These are phyloP conservation scores for Bubo bubo DNA, from an alignment of 2,113 vertebrate species.

Conservation along the genomic window DNA sequence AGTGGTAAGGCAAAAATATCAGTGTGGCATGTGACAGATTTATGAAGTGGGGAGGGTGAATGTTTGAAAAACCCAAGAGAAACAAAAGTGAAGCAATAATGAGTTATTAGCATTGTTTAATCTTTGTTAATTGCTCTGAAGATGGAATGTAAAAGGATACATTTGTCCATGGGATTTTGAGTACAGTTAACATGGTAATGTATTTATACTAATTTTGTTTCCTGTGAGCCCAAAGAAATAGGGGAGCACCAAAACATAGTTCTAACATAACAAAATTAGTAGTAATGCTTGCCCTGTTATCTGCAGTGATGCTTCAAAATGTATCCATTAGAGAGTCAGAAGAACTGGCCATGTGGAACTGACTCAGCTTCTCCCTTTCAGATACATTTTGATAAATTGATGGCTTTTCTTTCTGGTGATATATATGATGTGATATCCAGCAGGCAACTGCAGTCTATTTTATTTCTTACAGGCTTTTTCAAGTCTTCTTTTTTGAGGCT, in stretches of 20 bases:
- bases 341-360: conserved; percentile 52
- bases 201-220: conserved; percentile 89
- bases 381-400: conserved; percentile 92
- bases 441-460: conserved; percentile 78
- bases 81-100: conserved; percentile 7
- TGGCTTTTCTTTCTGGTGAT: conserved; percentile 87
- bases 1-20: background rate
- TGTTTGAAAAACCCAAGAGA: background rate
- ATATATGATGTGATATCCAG: conserved; percentile 85
- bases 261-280: conserved; percentile 85
- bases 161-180: conserved; percentile 87
- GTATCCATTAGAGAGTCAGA: conserved; percentile 80
- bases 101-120: conserved; percentile 1
- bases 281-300: conserved; percentile 84
- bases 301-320: conserved; percentile 95
- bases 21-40: background rate
- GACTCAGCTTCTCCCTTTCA: conserved; percentile 57
- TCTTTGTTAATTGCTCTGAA: conserved; percentile 4
- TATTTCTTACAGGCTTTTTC: conserved; percentile 71
- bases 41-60: background rate
- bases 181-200: conserved; percentile 83
- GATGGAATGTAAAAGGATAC: conserved; percentile 58
- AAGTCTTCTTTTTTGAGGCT: conserved; percentile 80
- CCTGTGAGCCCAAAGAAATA: conserved; percentile 75
- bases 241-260: conserved; percentile 46